Evolutionary conservation across 2,888 invertebrate species (phyloP).

Genomic region (Diarsia brunnea): DNA sequence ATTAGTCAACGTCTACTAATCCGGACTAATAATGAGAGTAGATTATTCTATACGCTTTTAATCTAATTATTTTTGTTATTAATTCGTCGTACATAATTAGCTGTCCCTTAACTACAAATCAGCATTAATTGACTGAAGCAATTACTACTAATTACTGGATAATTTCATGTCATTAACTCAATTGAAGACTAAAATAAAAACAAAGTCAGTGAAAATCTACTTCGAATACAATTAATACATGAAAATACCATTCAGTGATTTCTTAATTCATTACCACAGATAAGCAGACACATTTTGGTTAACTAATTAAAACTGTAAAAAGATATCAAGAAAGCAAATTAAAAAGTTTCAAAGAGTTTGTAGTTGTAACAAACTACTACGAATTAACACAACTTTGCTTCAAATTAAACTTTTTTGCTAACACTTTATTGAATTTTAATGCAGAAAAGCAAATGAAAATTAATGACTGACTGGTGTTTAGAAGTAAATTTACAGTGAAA

Average conservation of each 20-base stretch:
- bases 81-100: background rate
- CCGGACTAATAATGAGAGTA: background rate
- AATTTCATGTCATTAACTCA: background rate
- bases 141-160: background rate
- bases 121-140: background rate
- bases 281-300: conserved; percentile 5
- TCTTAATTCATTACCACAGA: background rate
- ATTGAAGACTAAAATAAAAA: background rate
- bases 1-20: background rate
- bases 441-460: background rate
- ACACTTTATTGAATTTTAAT: background rate
- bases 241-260: background rate
- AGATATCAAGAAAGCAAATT: background rate
- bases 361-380: background rate
- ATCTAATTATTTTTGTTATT: background rate
- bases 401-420: background rate
- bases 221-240: too few relatives aligned
- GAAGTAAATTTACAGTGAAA: background rate
- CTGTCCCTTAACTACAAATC: background rate
- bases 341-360: conserved; percentile 10
- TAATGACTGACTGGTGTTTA: background rate
- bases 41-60: background rate
- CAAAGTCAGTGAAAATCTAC: background rate
- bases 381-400: conserved; percentile 3
- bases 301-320: background rate